These are phyloP conservation scores for Stramonita haemastoma DNA, from an alignment of 2,888 invertebrate genomes.

Conservation along the genomic window DNA sequence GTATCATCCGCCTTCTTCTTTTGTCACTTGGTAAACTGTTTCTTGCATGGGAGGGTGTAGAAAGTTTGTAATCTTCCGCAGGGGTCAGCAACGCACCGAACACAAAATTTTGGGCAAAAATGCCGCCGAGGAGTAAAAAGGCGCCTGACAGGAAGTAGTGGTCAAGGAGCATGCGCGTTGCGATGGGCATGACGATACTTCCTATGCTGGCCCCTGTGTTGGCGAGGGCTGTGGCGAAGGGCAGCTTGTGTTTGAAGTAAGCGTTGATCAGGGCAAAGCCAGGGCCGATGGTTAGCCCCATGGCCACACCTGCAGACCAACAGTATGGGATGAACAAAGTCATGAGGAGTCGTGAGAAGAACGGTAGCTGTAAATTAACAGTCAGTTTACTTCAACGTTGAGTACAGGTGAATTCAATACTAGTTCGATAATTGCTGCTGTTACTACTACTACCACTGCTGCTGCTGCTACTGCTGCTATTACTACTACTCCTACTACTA, in stretches of 20 bases:
- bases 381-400: no score
- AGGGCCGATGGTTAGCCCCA: background rate
- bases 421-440: no score
- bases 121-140: constrained; percentile 16
- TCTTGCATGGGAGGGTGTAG: background rate
- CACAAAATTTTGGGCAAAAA: constrained; percentile 13
- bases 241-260: constrained; percentile 9
- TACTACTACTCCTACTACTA: no score
- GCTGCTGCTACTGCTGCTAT: no score
- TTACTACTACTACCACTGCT: no score
- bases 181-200: constrained; percentile 14
- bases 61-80: background rate
- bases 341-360: no score
- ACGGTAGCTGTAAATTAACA: no score
- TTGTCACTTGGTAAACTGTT: background rate
- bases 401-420: no score
- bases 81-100: constrained; percentile 17
- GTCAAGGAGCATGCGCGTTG: constrained; percentile 18
- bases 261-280: constrained; percentile 24
- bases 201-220: constrained; percentile 29
- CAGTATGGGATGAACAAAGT: background rate
- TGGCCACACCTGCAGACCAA: background rate
- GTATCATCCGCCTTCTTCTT: background rate
- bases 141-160: constrained; percentile 19
- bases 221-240: constrained; percentile 17